Evolutionary conservation across 2,113 vertebrate genomes (phyloP).

Genomic region (Phaetusa simplex): DNA sequence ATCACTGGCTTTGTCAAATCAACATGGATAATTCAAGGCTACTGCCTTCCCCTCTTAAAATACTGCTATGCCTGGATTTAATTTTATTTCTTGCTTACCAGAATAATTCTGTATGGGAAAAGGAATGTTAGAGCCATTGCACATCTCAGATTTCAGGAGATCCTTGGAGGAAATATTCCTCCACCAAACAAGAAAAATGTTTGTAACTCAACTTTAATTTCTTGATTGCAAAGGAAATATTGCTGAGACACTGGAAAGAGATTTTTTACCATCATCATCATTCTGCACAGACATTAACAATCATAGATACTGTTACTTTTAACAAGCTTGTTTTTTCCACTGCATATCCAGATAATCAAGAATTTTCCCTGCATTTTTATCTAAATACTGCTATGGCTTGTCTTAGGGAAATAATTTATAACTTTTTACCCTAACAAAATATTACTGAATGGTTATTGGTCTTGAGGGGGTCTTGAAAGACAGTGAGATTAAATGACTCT

Average conservation of each 20-base stretch:
- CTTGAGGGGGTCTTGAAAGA: not conserved
- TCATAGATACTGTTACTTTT: not conserved
- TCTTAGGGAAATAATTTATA: not conserved
- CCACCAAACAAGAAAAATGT: not conserved
- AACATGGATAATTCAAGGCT: constrained; percentile 59
- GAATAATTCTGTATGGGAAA: constrained; percentile 20
- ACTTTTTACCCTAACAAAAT: not conserved
- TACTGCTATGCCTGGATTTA: not conserved
- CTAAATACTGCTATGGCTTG: not conserved
- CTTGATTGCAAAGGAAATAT: constrained; percentile 33
- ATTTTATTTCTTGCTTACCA: constrained; percentile 27
- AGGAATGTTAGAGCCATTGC: not conserved
- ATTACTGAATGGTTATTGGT: not conserved
- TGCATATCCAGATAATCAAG: not conserved
- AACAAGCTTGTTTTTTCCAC: not conserved
- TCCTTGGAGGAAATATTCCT: constrained; percentile 5
- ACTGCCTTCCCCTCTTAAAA: constrained; percentile 32
- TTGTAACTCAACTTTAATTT: constrained; percentile 28
- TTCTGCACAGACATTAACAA: not conserved
- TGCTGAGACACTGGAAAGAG: not conserved
- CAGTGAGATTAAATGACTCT: not conserved
- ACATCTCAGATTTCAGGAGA: constrained; percentile 16
- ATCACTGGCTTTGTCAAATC: constrained; percentile 42
- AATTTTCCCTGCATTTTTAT: constrained; percentile 5
- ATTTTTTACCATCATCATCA: not conserved